phyloP scores from a whole-genome alignment of 2,888 invertebrate species.

The Drosophila lutescens region DNA sequence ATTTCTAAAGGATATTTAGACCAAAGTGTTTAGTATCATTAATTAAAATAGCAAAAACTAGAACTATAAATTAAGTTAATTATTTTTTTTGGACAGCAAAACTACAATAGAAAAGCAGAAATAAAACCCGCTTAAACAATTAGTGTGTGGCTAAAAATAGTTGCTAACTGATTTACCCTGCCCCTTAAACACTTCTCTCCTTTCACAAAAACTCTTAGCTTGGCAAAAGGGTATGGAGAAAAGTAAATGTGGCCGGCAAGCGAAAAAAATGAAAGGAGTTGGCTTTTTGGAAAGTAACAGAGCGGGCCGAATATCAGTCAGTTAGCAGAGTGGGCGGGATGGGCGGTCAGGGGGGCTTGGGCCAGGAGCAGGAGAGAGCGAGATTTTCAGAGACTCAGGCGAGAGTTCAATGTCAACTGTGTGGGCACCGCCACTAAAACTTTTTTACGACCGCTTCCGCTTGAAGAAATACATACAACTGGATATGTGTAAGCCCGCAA shows the following conservation, averaged over 20 bases:
- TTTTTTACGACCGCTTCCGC: slow-evolving; percentile 64
- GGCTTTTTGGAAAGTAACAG: slow-evolving; percentile 69
- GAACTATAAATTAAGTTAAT: not conserved
- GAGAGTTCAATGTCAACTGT: slow-evolving; percentile 73
- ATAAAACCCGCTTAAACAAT: not conserved
- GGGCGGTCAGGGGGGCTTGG: not conserved
- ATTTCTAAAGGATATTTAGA: no score
- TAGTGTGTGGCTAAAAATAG: not conserved
- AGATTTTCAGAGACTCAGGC: slow-evolving; percentile 26
- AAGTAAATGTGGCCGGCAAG: slow-evolving; percentile 52
- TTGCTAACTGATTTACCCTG: not conserved
- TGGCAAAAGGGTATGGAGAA: slow-evolving; percentile 41
- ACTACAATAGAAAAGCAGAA: not conserved
- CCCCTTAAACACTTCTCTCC: slow-evolving; percentile 6
- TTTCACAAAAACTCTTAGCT: slow-evolving; percentile 18
- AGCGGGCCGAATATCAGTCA: slow-evolving; percentile 31
- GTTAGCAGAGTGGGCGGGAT: slow-evolving; percentile 5
- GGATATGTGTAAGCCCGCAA: slow-evolving; percentile 59
- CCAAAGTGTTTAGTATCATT: no score
- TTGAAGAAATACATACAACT: slow-evolving; percentile 28
- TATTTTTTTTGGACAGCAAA: not conserved
- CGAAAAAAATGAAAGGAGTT: slow-evolving; percentile 69
- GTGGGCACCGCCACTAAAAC: slow-evolving; percentile 53
- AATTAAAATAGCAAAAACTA: not conserved
- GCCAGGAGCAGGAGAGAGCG: slow-evolving; percentile 12